A percentile compares a stretch with the other conserved stretches of the same genome.
These are phyloP conservation scores for Melipona bicolor DNA, from an alignment of 2,888 invertebrate species.

Conservation along the genomic window DNA sequence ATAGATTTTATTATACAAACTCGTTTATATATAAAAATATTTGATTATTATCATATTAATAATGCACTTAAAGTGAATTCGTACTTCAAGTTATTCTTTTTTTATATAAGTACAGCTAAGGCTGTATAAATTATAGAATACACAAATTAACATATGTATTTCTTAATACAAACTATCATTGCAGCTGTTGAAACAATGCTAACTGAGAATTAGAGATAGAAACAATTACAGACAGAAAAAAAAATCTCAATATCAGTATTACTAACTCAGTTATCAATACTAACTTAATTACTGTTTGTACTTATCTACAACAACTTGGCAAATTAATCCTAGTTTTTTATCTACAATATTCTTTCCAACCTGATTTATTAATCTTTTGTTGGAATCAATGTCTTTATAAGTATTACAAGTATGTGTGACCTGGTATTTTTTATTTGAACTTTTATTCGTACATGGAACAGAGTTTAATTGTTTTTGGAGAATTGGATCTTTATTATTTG, in stretches of 20 bases:
- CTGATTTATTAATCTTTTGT: background rate
- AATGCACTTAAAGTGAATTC: too few species aligned
- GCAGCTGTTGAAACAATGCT: background rate
- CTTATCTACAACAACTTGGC: constrained; percentile 11
- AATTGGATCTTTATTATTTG: background rate
- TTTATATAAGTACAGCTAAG: background rate
- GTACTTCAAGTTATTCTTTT: background rate
- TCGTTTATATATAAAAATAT: background rate
- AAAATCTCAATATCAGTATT: too few species aligned
- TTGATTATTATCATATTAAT: background rate
- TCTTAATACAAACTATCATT: background rate
- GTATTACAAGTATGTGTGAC: background rate
- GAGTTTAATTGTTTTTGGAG: too few species aligned
- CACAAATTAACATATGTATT: background rate
- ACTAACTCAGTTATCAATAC: background rate
- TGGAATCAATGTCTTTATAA: background rate
- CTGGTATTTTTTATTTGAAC: background rate
- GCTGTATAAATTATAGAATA: background rate
- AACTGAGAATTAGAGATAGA: too few species aligned
- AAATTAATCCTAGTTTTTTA: constrained; percentile 21
- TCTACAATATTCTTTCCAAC: background rate
- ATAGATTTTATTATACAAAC: background rate
- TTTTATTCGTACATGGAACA: too few species aligned
- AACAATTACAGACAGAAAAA: too few species aligned
- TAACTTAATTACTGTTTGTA: background rate